Base-by-base conservation (phyloP, 2,113 vertebrate species). In the Theropithecus gelada region DNA sequence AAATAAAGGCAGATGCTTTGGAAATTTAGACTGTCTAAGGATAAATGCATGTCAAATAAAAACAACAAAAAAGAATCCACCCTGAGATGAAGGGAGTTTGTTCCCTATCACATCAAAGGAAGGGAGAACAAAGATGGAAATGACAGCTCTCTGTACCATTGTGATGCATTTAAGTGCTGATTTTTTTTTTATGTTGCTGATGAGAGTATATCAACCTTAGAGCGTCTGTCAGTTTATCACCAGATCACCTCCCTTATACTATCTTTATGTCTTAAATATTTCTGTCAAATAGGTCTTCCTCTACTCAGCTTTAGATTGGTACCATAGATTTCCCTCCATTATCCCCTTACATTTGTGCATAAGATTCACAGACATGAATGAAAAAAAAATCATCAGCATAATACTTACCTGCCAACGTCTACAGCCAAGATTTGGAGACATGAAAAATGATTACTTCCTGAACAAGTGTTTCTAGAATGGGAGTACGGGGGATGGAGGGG, bases 41-140 rank as follows among this genome's bases (percentile, higher is more conserved):
- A 95, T 93, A 97, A 98, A 98, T 97, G 96, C 96, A 98, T 97
- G 98, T 98, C 96, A 98, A 98, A 98, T 97, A 96, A 97, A 97
- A 96, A 40, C 35, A 48, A 68, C 17, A n/a, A 61, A 48, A 61
- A n/a, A 50, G 96, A 95, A 97, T 91, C 89, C 96, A 98, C 93
- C 82, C 86, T 66, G 40, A 98, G 98, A 98, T 98, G 94, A 98
- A 98, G 98, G 98, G 97, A 98, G 90, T 89, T 97, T 97, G 92
- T 93, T 98, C 97, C 83, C 98, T 93, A 87, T 93, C 87, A 98
- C 97, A 98, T 98, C 97, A 98, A 98, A 97, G 93, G 75, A 76
- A 96, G 83, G 50, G 93, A 98, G 98, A 98, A 98, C 98, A 98
- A 97, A 98, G 98, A 97, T 78, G 23, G 97, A 50, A 96, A 96